A percentile compares a stretch with the other conserved stretches of the same genome.
Conservation (phyloP, 2,888 invertebrate genomes). For the Agrochola circellaris region DNA sequence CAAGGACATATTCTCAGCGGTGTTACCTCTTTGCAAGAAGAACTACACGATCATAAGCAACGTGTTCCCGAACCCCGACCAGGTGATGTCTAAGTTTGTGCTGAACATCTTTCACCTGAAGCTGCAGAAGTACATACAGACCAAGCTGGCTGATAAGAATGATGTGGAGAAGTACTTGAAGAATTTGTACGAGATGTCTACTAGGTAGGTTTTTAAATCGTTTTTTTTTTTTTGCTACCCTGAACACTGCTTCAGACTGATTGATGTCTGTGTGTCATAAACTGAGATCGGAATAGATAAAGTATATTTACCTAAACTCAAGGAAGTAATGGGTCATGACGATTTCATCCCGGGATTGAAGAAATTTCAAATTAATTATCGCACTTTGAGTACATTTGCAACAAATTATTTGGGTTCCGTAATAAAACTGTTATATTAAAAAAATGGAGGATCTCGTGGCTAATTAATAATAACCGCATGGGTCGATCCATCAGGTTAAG, state of each 20-base stretch:
- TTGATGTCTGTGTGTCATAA: not conserved
- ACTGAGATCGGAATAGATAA: not conserved
- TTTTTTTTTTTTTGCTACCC: not conserved
- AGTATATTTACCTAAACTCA: not conserved
- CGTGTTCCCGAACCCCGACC: slow-evolving; percentile 98
- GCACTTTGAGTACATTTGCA: not conserved
- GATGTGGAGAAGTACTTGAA: slow-evolving; percentile 97
- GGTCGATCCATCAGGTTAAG: no score
- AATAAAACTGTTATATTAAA: not conserved
- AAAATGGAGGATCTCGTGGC: no score
- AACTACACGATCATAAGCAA: slow-evolving; percentile 96
- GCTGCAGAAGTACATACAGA: slow-evolving; percentile 96
- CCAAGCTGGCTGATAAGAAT: slow-evolving; percentile 94
- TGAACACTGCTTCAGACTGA: not conserved
- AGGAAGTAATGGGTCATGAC: not conserved
- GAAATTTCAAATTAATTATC: not conserved
- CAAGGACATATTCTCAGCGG: slow-evolving; percentile 97
- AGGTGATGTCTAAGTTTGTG: slow-evolving; percentile 99
- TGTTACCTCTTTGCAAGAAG: slow-evolving; percentile 96
- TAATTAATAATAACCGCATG: no score
- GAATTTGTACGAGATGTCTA: slow-evolving; percentile 97
- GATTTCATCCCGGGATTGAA: not conserved
- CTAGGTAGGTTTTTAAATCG: slow-evolving; percentile 91
- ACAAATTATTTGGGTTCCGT: not conserved
- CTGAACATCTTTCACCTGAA: slow-evolving; percentile 98